Conservation (phyloP, 2,113 vertebrate species). For the Sceloporus tristichus region DNA sequence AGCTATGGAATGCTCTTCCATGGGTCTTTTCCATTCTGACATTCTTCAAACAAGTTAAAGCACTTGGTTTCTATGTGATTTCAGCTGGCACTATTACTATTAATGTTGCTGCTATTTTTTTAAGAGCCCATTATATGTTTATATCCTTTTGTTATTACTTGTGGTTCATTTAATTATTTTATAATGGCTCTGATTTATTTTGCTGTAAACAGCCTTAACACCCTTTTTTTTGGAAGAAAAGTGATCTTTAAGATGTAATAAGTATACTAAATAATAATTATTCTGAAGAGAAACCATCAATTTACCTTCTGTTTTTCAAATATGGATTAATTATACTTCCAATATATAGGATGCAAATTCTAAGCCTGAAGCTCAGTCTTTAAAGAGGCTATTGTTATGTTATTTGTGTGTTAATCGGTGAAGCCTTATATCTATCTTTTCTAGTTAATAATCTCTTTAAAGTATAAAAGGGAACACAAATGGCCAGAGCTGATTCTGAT, state of each 20-base stretch:
- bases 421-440: conserved; percentile 44
- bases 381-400: conserved; percentile 36
- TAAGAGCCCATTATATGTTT: neutral
- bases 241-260: neutral
- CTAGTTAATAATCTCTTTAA: conserved; percentile 18
- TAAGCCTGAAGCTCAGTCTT: conserved; percentile 55
- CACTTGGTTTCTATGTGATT: neutral
- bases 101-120: too few relatives aligned
- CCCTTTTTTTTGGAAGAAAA: neutral
- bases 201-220: neutral
- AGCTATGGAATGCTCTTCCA: neutral
- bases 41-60: neutral
- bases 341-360: conserved; percentile 39
- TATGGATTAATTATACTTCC: neutral
- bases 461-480: conserved; percentile 40
- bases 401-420: conserved; percentile 46
- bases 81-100: too few relatives aligned
- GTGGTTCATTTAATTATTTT: neutral
- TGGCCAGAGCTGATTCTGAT: conserved; percentile 47
- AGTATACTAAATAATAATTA: neutral
- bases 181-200: neutral
- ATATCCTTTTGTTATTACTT: neutral
- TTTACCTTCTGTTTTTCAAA: neutral
- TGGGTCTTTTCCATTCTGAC: neutral
- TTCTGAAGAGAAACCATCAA: neutral